Evolutionary conservation across 2,888 invertebrate genomes (phyloP).

Genomic region (Coecobrya sp.): DNA sequence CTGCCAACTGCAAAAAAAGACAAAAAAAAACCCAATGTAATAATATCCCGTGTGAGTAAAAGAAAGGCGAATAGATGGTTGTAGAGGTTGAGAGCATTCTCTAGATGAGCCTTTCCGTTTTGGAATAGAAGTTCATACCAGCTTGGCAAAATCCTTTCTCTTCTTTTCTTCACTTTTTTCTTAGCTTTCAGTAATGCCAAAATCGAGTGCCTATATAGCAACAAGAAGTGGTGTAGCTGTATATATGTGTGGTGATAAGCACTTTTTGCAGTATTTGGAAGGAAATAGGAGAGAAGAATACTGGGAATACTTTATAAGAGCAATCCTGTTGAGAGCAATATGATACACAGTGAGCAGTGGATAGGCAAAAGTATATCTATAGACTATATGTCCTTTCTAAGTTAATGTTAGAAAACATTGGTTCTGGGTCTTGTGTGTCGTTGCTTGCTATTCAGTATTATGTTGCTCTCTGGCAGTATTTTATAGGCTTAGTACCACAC

Average conservation of each 20-base stretch:
- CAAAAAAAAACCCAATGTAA: background rate
- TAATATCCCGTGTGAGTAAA: constrained; percentile 15
- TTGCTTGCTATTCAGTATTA: background rate
- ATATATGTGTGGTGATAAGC: background rate
- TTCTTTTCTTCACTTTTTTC: constrained; percentile 22
- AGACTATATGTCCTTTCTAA: background rate
- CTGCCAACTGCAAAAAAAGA: constrained; percentile 19
- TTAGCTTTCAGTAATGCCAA: constrained; percentile 36
- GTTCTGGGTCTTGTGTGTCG: constrained; percentile 18
- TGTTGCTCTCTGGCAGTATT: constrained; percentile 28
- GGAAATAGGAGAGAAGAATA: background rate
- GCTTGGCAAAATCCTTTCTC: constrained; percentile 50
- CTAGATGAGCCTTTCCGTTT: constrained; percentile 57
- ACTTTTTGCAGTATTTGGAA: background rate
- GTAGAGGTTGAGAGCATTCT: constrained; percentile 30
- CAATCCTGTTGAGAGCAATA: constrained; percentile 42
- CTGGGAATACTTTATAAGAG: constrained; percentile 18
- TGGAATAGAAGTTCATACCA: constrained; percentile 30
- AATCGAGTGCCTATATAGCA: background rate
- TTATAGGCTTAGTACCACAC: constrained; percentile 15
- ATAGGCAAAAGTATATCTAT: background rate
- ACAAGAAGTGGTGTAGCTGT: background rate
- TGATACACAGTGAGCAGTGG: background rate
- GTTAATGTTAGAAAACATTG: background rate
- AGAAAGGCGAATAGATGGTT: constrained; percentile 31